Percentiles rank a stretch among this genome's conserved stretches.
These are phyloP conservation scores for Eilema depressum DNA, from an alignment of 2,888 invertebrate species.

Conservation along the genomic window DNA sequence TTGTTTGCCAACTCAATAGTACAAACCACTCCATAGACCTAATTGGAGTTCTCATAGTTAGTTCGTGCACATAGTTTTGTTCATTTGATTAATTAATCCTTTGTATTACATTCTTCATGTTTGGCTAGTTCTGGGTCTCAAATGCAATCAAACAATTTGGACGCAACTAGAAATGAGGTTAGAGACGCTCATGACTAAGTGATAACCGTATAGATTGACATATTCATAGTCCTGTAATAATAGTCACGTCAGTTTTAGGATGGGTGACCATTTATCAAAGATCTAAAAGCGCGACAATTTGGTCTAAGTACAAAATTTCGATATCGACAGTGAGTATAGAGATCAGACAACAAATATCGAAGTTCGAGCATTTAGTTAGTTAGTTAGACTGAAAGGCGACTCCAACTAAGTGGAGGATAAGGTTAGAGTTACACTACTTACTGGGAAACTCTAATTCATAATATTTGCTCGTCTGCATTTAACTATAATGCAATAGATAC, in stretches of 20 bases:
- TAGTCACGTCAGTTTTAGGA: no score
- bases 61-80: background rate
- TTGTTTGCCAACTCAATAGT: slow-evolving; percentile 16
- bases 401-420: background rate
- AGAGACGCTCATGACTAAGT: no score
- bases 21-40: background rate
- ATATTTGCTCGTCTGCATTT: background rate
- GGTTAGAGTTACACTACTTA: background rate
- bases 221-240: no score
- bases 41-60: background rate
- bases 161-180: no score
- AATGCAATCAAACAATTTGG: background rate
- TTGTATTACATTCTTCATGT: background rate
- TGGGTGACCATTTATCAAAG: no score
- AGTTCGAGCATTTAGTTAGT: no score
- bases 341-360: no score
- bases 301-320: no score
- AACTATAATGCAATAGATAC: background rate
- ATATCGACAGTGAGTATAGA: no score
- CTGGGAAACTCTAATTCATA: background rate
- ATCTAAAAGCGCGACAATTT: no score
- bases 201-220: no score
- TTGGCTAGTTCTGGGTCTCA: background rate
- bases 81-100: background rate
- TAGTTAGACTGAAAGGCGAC: background rate